These are phyloP conservation scores for Pituophis catenifer DNA, from an alignment of 2,113 vertebrate genomes.

Conservation along the genomic window DNA sequence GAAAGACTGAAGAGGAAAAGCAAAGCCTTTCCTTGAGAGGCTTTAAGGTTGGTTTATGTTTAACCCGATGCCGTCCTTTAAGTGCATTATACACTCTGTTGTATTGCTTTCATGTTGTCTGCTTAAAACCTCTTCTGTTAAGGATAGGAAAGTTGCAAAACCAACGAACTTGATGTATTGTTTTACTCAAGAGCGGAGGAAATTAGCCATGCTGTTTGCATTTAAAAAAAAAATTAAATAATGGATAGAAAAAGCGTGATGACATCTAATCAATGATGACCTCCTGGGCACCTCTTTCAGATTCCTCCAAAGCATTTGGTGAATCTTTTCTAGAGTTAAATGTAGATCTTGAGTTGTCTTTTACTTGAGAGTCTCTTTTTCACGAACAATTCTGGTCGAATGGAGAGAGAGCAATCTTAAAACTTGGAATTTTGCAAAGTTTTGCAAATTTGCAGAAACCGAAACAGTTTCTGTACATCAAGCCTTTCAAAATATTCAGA, in stretches of 20 bases:
- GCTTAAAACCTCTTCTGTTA: background rate
- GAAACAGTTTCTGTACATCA: background rate
- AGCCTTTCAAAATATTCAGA: background rate
- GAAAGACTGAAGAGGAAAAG: background rate
- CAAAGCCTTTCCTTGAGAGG: background rate
- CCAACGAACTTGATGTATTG: background rate
- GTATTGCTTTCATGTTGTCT: background rate
- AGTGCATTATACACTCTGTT: background rate
- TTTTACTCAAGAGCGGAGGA: background rate
- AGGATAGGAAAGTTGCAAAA: background rate
- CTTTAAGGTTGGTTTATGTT: no score
- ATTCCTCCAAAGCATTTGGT: background rate
- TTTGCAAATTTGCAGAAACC: background rate
- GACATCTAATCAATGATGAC: background rate
- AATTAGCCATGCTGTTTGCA: background rate
- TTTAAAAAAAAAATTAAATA: background rate
- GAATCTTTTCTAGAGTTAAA: background rate
- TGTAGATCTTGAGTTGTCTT: background rate
- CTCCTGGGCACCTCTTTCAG: background rate
- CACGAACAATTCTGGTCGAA: background rate
- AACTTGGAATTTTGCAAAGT: background rate
- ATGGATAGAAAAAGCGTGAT: background rate
- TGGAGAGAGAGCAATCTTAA: background rate
- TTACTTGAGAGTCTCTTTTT: background rate
- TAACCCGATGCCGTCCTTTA: background rate